These are phyloP conservation scores for Melangyna quadrimaculata DNA, from an alignment of 2,888 invertebrate genomes.

Conservation along the genomic window DNA sequence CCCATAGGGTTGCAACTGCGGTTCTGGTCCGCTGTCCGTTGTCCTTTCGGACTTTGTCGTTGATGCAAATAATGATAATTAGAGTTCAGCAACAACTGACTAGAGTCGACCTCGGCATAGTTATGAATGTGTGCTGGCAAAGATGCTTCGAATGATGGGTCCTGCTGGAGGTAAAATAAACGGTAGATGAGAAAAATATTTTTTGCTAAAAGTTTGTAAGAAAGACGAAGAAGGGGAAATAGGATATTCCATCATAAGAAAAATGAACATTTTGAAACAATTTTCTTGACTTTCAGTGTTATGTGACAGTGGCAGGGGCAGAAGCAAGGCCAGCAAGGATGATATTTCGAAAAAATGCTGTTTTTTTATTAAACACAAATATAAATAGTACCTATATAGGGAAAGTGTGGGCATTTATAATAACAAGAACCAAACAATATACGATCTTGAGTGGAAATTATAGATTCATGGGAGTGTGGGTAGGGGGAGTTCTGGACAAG, in stretches of 20 bases:
- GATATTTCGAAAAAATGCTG: neutral
- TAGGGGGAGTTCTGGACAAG: no score
- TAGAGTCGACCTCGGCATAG: neutral
- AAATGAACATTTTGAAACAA: neutral
- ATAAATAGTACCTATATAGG: neutral
- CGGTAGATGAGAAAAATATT: neutral
- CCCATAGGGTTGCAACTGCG: constrained; percentile 77
- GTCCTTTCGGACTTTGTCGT: neutral
- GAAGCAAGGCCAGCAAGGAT: neutral
- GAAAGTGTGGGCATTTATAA: neutral
- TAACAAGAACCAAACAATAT: neutral
- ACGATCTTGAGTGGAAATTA: neutral
- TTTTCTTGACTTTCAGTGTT: neutral
- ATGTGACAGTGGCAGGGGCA: no score
- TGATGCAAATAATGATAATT: constrained; percentile 10
- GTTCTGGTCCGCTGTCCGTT: constrained; percentile 21
- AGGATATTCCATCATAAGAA: neutral
- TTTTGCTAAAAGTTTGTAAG: neutral
- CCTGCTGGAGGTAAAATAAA: constrained; percentile 4
- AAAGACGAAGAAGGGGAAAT: neutral
- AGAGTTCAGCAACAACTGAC: neutral
- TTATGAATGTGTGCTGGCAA: neutral
- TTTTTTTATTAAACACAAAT: neutral
- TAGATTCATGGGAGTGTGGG: neutral
- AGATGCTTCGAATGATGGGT: constrained; percentile 3